A percentile compares a stretch with the other conserved stretches of the same genome.
Evolutionary conservation across 1,140 invertebrate species (phyloP).

Genomic region (Aphidius ervi): DNA sequence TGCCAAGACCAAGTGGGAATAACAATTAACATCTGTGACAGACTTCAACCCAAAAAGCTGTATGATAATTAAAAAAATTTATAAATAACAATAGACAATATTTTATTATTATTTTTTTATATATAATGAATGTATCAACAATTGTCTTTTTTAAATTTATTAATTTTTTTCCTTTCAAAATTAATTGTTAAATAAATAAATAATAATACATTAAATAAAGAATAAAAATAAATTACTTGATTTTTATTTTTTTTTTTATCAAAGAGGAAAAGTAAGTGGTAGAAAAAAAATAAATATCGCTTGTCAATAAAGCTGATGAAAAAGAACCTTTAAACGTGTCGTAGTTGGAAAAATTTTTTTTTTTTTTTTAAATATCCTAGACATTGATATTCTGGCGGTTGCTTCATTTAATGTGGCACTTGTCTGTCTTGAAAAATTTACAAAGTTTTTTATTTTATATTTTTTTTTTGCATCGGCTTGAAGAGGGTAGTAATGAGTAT

Average conservation of each 20-base stretch:
- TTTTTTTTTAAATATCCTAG: too few relatives aligned
- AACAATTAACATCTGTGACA: constrained; percentile 17
- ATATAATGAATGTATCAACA: background rate
- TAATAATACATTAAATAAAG: too few relatives aligned
- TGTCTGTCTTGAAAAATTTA: constrained; percentile 29
- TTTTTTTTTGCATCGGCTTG: background rate
- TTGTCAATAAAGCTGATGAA: constrained; percentile 2
- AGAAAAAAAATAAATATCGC: constrained; percentile 6
- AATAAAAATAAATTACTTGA: too few relatives aligned
- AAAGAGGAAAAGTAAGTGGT: background rate
- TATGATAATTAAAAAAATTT: background rate
- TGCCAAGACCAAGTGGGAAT: constrained; percentile 16
- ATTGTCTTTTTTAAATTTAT: background rate
- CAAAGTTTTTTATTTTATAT: background rate
- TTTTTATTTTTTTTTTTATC: too few relatives aligned
- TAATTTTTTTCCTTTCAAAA: too few relatives aligned
- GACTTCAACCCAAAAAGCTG: background rate
- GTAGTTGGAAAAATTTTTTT: background rate
- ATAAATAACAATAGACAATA: background rate
- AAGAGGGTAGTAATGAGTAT: constrained; percentile 31
- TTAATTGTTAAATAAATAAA: too few relatives aligned
- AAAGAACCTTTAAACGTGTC: background rate
- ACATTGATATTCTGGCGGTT: constrained; percentile 39
- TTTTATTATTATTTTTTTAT: background rate
- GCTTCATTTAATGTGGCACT: constrained; percentile 34